These are phyloP conservation scores for Zeugodacus cucurbitae DNA, from an alignment of 1,140 invertebrate genomes.

Conservation along the genomic window DNA sequence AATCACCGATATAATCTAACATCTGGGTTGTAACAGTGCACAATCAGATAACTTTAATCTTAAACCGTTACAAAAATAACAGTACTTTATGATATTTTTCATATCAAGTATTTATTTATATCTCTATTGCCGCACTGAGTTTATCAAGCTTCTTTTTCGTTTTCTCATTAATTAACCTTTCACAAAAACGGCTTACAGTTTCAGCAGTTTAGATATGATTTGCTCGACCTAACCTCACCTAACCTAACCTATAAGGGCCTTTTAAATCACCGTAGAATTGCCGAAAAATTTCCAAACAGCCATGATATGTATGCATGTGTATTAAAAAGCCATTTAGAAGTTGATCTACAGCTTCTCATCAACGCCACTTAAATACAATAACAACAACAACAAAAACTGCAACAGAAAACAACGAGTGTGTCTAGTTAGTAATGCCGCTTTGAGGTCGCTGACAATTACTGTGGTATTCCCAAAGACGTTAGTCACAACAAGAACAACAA, in stretches of 20 bases:
- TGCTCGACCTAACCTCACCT: background rate
- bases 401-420: background rate
- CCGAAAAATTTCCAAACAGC: background rate
- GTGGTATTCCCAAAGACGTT: conserved; percentile 32
- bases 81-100: no score
- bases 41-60: no score
- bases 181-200: background rate
- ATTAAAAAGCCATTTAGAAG: background rate
- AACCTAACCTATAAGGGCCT: background rate
- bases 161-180: background rate
- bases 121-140: no score
- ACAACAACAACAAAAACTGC: conserved; percentile 19
- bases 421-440: conserved; percentile 25
- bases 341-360: conserved; percentile 7
- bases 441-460: conserved; percentile 37
- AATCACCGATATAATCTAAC: no score
- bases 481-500: conserved; percentile 18
- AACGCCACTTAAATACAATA: background rate
- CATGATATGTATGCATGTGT: background rate
- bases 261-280: background rate
- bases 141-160: background rate
- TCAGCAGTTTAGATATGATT: background rate
- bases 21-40: no score
- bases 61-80: no score
- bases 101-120: no score